Evolutionary conservation across 2,797 vertebrate species (phyloP), one percentile per base, ranked within the genome.

Genomic region (Coranthus polyacanthus): DNA sequence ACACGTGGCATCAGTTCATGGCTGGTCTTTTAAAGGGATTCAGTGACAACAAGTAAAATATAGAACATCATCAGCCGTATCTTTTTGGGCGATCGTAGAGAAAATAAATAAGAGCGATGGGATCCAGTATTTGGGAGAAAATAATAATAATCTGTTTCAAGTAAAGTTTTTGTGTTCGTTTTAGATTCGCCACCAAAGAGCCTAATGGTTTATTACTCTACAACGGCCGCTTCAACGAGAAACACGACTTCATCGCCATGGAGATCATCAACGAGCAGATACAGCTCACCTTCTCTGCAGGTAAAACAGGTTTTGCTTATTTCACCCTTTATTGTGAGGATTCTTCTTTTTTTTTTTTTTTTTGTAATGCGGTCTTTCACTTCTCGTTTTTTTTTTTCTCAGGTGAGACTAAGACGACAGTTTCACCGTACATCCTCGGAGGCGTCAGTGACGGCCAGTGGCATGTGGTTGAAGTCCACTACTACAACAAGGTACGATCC

Each of bases 201-300:
- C 89, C 86, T 0, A 88, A 96, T 0, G 97, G 96, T 18, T 92
- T 99, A 47, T 92, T 99, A 22, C 85, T 99, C 17, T 99, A 99
- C 83, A 99, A 99, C 0, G 97, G 97, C 3, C 96, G 97, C 78
- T 99, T 99, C 88, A 99, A 99, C 0, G 96, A 98, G 82, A 96
- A 96, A 39, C 97, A 99, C 4, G 97, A 99, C 89, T 98, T 98
- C 2, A 94, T 99, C 54, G 96, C 97, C 10, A 89, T 99, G 69
- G 97, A 99, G 86, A 96, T 99, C 55, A 93, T 98, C 68, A 90
- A 92, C 0, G 94, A 96, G 76, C 97, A 99, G 92, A 91, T 99
- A 46, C 97, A 98, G 91, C 94, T 97, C 66, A 96, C 95, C 65
- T 97, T 96, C 89, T 97, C 96, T 10, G 95, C 96, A 94, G 96